Base-by-base conservation (phyloP, 2,888 invertebrate species). In the Deilephila porcellus region DNA sequence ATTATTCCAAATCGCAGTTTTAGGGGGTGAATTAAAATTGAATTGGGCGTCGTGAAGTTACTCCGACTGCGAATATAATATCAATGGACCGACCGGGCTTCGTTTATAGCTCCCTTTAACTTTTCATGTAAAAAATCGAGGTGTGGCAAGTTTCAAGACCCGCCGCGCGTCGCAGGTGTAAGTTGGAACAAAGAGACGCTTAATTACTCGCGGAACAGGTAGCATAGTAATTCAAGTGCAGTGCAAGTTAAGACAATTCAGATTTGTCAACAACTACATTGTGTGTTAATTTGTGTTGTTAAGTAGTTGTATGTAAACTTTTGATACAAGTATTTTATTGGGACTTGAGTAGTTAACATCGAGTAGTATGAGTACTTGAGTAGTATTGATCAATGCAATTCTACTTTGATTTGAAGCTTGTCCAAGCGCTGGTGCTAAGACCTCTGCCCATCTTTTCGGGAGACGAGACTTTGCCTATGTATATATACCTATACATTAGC, bases 231-330 rank as follows among this genome's bases (percentile, higher is more conserved):
- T 67, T 52, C 52, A 52, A 52, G 6, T 64, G 45, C 20, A 45
- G 7, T n/a, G 52, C 14, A 63, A n/a, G 62, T 67, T 20, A 25
- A 25, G 67, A 67, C 52, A 52, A 52, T 52, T 67, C 45, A 45
- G 67, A 67, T 52, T 67, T 45, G 45, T 67, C 52, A 14, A 67
- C 45, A 52, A 11, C 67, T 52, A 17, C 67, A 52, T 52, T 37
- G 64, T 52, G 52, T 52, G 52, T 67, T 67, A 25, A 67, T 52
- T 67, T 20, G 64, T 67, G 20, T 11, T 67, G n/a, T 45, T 20
- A 8, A 64, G 32, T 37, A 6, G 8, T 37, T 62, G 2, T 64
- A 5, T n/a, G 25, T 25, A 45, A 25, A 67, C 37, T 20, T 20
- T 45, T 67, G 7, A 67, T 25, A 67, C 25, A 25, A 67, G 52